Base-by-base conservation (phyloP, 2,113 vertebrate genomes). In the Ammodytes marinus region DNA sequence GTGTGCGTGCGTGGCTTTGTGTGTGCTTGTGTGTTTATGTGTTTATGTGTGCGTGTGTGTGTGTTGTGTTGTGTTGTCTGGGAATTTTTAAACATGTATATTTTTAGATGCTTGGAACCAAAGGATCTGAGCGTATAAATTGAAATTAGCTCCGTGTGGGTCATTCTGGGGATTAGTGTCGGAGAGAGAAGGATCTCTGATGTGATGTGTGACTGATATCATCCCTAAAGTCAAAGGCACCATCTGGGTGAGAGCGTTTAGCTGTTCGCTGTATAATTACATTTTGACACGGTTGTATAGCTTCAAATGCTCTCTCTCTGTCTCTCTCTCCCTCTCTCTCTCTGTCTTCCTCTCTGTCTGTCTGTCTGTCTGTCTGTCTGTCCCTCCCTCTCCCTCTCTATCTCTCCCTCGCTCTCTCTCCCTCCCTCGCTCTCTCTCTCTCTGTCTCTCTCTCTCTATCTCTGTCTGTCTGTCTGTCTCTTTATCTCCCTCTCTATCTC, bases 111-210 rank as follows among this genome's bases (percentile, higher is more conserved):
- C 10, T 27, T 14, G 53, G 42, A 82, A 74, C 49, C 17, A 49
- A 77, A 74, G 4, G 55, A 77, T 82, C 76, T 5, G 17, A 61
- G 27, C 37, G 68, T 12, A 65, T 63, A 54, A 77, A 77, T 9
- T 12, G 47, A 74, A 61, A 82, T 84, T 58, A 42, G 69, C 63
- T 69, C 72, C 75, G 82, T 67, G 75, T 69, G 39, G 75, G 61
- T 77, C 71, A 58, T 37, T 69, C 46, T 57, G 15, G 43, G 52
- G 78, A 69, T 86, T 55, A 63, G 70, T 80, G 76, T 81, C 76
- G 59, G 96, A 95, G 45, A 88, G 59, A 95, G 58, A 80, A 37
- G 65, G 27, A 27, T 27, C 59, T 80, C 60, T 69, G 66, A 64
- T 35, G 84, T 76, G 45, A 0, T 8, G 52, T 46, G 72, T 74